These are phyloP conservation scores for Aspidiotus rigidus DNA, from an alignment of 2,888 invertebrate genomes.

Conservation along the genomic window DNA sequence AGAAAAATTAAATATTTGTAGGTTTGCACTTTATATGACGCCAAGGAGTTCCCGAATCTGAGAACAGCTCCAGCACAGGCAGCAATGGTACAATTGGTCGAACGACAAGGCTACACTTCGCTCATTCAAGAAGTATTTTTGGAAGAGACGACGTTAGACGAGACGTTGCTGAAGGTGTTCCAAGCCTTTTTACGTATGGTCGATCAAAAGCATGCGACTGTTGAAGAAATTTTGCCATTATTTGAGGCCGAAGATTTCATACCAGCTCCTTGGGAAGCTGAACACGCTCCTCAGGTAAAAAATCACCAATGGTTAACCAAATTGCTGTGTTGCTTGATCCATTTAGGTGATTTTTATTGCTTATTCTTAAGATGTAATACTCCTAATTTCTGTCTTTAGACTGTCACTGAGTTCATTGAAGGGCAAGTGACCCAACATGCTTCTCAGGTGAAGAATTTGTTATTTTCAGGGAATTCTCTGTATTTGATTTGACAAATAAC, in stretches of 20 bases:
- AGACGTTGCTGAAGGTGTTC: constrained; percentile 70
- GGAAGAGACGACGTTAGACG: constrained; percentile 69
- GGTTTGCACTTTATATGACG: constrained; percentile 53
- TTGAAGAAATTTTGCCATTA: constrained; percentile 73
- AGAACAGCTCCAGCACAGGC: constrained; percentile 73
- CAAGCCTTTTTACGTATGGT: constrained; percentile 79
- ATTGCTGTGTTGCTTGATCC: too few relatives aligned
- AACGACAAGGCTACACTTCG: constrained; percentile 70
- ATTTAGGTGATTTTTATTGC: too few relatives aligned
- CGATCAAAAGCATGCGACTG: constrained; percentile 65
- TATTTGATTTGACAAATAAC: too few relatives aligned
- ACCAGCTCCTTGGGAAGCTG: constrained; percentile 68
- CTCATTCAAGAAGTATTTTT: constrained; percentile 71
- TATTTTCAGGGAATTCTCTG: too few relatives aligned
- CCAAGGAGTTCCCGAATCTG: constrained; percentile 68
- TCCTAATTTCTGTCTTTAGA: neutral
- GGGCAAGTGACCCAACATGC: neutral
- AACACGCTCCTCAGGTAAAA: constrained; percentile 56
- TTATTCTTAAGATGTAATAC: too few relatives aligned
- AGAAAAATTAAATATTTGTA: constrained; percentile 15
- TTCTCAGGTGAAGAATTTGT: too few relatives aligned
- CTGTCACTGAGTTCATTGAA: neutral
- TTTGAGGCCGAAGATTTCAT: constrained; percentile 77
- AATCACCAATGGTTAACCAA: too few relatives aligned
- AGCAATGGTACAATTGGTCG: constrained; percentile 72